Evolutionary conservation across 1,140 invertebrate genomes (phyloP), one percentile per base, ranked within the genome.

Genomic region (Conus betulinus): DNA sequence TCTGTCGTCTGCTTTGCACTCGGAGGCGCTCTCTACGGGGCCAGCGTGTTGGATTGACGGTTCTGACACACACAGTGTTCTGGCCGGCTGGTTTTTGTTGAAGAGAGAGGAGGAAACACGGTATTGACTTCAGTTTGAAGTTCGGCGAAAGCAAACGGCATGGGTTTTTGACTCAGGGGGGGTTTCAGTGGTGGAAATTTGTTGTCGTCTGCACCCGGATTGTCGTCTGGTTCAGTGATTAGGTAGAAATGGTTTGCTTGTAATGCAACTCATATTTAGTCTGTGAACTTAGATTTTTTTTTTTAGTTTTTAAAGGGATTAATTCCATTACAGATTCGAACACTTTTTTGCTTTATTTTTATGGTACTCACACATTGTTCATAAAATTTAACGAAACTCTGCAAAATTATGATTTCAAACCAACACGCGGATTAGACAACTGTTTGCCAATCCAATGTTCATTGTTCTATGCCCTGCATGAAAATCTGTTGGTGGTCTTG

Each of bases 1-100:
- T 17, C 51, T 17, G 20, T 55, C 81, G 51, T 83, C 25, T 83
- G 51, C 55, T n/a, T 83, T 52, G 78, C 78, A 81, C 78, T 81
- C 15, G 5, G 5, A n/a, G 78, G 8, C 57, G 57, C 78, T 39
- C 51, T 83, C 25, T 52, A 20, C 51, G 7, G 8, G 52, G 20
- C 52, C 39, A 6, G 23, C 52, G 17, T 20, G 55, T 53, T 55
- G 23, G 51, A 78, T 78, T 39, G 76, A 78, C 76, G 76, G 8
- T 25, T 39, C 8, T 39, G 25, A 13, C 76, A 74, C 71, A 74
- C 67, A 74, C 13, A 23, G 57, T 71, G 6, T 20, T 23, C 20
- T 71, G 13, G 67, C 76, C 39, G n/a, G n/a, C 25, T 78, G 76
- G 25, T 78, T 78, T 78, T 51, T 78, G 25, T 78, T 1, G 27